Conservation (phyloP, 2,888 invertebrate species). For the Mesorhabditis spiculigera region DNA sequence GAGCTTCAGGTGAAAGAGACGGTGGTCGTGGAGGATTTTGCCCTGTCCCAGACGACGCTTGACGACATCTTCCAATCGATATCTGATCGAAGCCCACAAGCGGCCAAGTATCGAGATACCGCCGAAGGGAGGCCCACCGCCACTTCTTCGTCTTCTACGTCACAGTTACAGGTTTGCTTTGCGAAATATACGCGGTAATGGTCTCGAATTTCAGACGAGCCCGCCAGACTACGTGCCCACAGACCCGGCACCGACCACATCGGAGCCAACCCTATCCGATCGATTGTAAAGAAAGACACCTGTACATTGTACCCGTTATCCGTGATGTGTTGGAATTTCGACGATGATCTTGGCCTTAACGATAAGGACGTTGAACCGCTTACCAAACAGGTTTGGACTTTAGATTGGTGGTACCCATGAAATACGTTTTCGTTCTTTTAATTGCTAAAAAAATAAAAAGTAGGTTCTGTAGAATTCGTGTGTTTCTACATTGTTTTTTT, state of each 20-base stretch:
- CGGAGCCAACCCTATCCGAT: neutral
- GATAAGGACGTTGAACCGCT: neutral
- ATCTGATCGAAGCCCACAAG: constrained; percentile 12
- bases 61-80: constrained; percentile 49
- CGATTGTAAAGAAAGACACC: no score
- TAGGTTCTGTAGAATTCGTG: no score
- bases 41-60: constrained; percentile 47
- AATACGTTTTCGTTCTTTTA: no score
- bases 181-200: no score
- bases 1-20: constrained; percentile 24
- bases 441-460: no score
- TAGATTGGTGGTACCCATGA: no score
- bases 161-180: no score
- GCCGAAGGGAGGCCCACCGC: neutral
- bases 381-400: neutral
- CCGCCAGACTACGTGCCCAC: neutral
- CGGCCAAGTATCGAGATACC: neutral
- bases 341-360: neutral
- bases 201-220: neutral
- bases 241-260: neutral
- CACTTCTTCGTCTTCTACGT: no score
- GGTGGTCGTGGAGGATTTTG: constrained; percentile 38
- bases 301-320: no score
- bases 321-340: neutral
- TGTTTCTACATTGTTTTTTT: no score